Base-by-base conservation (phyloP, 2,888 invertebrate species). In the Penaeus monodon region DNA sequence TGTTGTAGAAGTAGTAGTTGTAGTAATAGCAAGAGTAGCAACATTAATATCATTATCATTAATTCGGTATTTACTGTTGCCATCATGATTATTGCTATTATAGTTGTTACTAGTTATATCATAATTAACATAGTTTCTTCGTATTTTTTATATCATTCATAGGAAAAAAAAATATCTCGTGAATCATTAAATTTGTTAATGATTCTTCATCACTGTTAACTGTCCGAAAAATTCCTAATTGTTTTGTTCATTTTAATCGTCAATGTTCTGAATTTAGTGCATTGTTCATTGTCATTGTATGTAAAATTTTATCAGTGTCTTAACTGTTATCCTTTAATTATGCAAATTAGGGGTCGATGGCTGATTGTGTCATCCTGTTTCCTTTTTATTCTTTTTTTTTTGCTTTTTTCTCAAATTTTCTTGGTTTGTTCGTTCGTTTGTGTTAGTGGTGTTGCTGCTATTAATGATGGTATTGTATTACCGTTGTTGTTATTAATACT, bases 1-100 rank as follows among this genome's bases (percentile, higher is more conserved):
- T 57, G 78, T 57, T 57, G 78, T 78, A 78, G 78, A 14, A 57
- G 27, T 78, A 78, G 78, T 78, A 78, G 78, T 78, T n/a, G 63
- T 78, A 63, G 78, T 78, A 12, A n/a, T 57, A 78, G 78, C 6
- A 38, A 3, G 0, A 38, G 33, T 38, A 38, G 4, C 33, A 38
- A 6, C 33, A 38, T 38, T 38, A 38, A 38, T 6, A 38, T 38
- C 6, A 38, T 4, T 38, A 38, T 38, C 33, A 38, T 38, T 38
- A 3, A 38, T 38, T 38, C 33, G 6, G 33, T 4, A 6, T 38
- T 6, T 38, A 1, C 2, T 33, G 33, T 33, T 33, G 3, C 3
- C 3, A 33, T 33, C 4, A 38, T 38, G 4, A 38, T 38, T 38
- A 38, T 38, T 38, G 12, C n/a, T 17, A 29, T n/a, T 70, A 14